These are phyloP conservation scores for Coreius guichenoti DNA, from an alignment of 2,797 vertebrate species.

Conservation along the genomic window DNA sequence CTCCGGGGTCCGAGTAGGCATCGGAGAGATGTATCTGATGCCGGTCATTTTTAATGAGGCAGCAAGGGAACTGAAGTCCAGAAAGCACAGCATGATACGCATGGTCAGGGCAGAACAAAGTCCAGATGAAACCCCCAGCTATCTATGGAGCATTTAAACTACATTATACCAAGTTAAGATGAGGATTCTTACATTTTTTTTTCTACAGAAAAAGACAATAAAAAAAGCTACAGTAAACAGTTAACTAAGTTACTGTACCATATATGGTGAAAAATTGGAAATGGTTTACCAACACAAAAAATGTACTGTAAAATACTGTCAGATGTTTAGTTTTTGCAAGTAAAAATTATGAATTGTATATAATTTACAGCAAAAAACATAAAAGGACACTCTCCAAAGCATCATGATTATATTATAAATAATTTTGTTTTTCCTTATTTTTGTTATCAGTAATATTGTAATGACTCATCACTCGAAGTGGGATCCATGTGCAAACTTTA, in stretches of 20 bases:
- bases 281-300: neutral
- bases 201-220: neutral
- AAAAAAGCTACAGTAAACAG: too few species aligned
- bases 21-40: constrained; percentile 32
- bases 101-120: constrained; percentile 15
- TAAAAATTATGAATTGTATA: neutral
- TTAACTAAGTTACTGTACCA: too few species aligned
- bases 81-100: constrained; percentile 14
- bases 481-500: too few species aligned
- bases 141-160: neutral
- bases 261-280: neutral
- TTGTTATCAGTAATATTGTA: neutral
- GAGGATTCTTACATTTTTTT: neutral
- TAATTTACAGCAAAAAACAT: neutral
- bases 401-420: too few species aligned
- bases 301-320: neutral
- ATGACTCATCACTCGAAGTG: too few species aligned
- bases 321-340: neutral
- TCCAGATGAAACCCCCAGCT: constrained; percentile 10
- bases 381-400: neutral
- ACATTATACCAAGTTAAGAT: constrained; percentile 7
- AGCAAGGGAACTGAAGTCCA: constrained; percentile 10
- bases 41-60: constrained; percentile 53
- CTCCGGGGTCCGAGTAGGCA: neutral
- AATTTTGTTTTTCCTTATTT: too few species aligned